Evolutionary conservation across 2,888 invertebrate genomes (phyloP), one percentile per base, ranked within the genome.

Genomic region (Lasioglossum figueresi): DNA sequence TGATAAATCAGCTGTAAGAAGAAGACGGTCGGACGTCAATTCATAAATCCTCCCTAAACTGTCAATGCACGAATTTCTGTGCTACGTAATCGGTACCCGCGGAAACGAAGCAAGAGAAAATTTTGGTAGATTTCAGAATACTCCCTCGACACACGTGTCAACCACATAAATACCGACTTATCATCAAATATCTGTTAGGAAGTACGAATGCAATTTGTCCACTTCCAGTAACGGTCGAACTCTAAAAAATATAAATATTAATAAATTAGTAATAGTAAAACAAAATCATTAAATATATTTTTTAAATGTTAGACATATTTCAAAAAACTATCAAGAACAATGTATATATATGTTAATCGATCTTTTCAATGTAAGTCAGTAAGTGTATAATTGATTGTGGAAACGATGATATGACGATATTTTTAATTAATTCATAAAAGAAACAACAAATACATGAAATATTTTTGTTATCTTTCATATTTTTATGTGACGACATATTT

Each of bases 1-100:
- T 82, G 80, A 80, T 77, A 87, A 84, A 88, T 84, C 84, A 88
- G 74, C 80, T 87, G 88, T 82, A 66, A 79, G n/a, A 52, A 77
- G 45, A 27, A 66, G 56, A 37, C 52, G 37, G 72, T 56, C 12
- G 63, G 37, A 37, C 71, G 31, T 37, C 27, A 40, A 56, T 56
- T 71, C 40, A 31, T 37, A 78, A 56, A 71, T 78, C 3, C 71
- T 19, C 16, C 14, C 23, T 14, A 23, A 40, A 56, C 48, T 56
- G 31, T 74, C 23, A 56, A 71, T 43, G 12, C 37, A 31, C 71
- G 16, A 27, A 56, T 71, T 71, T 34, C 31, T 16, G 45, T 68
- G 16, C 37, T 52, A 75, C 37, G 10, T 56, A 73, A 48, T 74
- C n/a, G 37, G 2, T 43, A 71, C 52, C n/a, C 12, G 19, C 45